phyloP scores from a whole-genome alignment of 2,888 invertebrate genomes.

The Clusia tigrina region DNA sequence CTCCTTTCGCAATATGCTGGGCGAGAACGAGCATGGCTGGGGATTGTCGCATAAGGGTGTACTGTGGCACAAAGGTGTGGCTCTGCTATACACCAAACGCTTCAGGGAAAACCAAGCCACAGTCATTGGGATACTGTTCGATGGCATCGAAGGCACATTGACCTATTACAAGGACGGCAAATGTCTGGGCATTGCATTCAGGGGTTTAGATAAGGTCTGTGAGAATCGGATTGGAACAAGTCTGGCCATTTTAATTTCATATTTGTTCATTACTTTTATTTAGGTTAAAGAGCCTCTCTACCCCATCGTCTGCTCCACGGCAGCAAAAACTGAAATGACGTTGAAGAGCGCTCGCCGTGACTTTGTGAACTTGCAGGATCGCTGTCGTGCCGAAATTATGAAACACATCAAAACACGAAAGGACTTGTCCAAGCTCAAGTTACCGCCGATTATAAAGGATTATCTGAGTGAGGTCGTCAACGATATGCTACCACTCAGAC shows the following conservation, averaged over 20 bases:
- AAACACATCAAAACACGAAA: slow-evolving; percentile 66
- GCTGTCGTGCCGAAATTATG: slow-evolving; percentile 72
- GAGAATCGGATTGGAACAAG: background rate
- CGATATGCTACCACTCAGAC: slow-evolving; percentile 60
- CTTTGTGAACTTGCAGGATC: slow-evolving; percentile 74
- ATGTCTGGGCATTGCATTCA: slow-evolving; percentile 75
- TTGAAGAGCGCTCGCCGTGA: slow-evolving; percentile 70
- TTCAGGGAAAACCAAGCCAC: slow-evolving; percentile 76
- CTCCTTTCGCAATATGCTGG: slow-evolving; percentile 74
- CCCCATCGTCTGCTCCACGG: slow-evolving; percentile 77
- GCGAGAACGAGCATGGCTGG: slow-evolving; percentile 77
- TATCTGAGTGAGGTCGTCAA: slow-evolving; percentile 69
- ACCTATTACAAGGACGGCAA: slow-evolving; percentile 76
- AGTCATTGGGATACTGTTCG: slow-evolving; percentile 73
- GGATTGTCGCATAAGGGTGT: slow-evolving; percentile 77
- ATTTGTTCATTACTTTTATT: slow-evolving; percentile 2
- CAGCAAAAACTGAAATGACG: slow-evolving; percentile 78
- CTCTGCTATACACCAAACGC: slow-evolving; percentile 72
- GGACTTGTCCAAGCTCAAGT: slow-evolving; percentile 67
- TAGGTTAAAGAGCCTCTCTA: slow-evolving; percentile 70
- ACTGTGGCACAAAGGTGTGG: slow-evolving; percentile 73
- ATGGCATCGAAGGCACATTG: slow-evolving; percentile 74
- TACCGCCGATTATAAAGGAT: slow-evolving; percentile 69
- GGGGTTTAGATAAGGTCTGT: slow-evolving; percentile 69
- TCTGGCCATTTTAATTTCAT: background rate